Conservation (phyloP, 1,140 invertebrate genomes). For the Linepithema humile region DNA sequence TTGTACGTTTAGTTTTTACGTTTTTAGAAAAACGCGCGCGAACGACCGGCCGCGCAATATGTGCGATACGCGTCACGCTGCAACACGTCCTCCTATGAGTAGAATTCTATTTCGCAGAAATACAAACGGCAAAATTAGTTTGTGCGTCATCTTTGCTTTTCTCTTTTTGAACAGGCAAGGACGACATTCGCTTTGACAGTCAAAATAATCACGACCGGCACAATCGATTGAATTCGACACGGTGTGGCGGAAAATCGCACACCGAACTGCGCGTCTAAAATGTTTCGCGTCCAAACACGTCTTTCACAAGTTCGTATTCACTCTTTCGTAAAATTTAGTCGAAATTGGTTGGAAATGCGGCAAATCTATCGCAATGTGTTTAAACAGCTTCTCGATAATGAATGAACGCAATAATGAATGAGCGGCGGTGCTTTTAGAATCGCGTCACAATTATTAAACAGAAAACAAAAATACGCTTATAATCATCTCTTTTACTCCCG, state of each 20-base stretch:
- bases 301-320: not conserved
- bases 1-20: not conserved
- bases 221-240: not conserved
- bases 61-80: not conserved
- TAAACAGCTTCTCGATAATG: constrained; percentile 37
- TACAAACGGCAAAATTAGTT: constrained; percentile 19
- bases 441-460: not conserved
- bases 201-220: not conserved
- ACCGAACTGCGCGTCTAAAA: not conserved
- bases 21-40: constrained; percentile 4
- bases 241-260: not conserved
- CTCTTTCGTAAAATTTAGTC: constrained; percentile 12
- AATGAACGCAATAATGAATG: not conserved
- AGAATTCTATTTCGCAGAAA: constrained; percentile 2
- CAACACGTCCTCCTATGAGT: too few relatives aligned
- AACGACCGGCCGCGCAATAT: not conserved
- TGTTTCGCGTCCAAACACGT: constrained; percentile 1
- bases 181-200: not conserved
- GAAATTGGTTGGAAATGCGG: constrained; percentile 9
- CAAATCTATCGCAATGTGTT: constrained; percentile 1
- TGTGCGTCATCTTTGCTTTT: not conserved
- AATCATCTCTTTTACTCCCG: constrained; percentile 18
- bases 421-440: not conserved
- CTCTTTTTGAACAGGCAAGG: not conserved
- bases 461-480: constrained; percentile 11